Evolutionary conservation across 2,113 vertebrate genomes (phyloP).

Genomic region (Cepphus grylle): DNA sequence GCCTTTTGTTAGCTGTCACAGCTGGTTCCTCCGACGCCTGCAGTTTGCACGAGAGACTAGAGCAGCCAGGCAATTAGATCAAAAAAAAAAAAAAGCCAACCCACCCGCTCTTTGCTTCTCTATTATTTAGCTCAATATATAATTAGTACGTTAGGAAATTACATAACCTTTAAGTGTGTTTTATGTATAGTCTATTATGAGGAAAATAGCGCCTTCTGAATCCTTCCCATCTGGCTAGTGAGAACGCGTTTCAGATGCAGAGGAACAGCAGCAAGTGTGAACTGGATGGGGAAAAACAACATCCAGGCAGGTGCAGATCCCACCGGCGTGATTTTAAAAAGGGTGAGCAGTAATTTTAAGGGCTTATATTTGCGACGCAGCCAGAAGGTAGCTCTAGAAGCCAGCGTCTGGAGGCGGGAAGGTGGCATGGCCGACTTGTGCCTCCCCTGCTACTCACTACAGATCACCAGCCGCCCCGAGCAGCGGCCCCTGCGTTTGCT

Average conservation of each 20-base stretch:
- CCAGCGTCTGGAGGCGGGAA: neutral
- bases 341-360: neutral
- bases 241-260: neutral
- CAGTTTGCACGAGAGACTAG: neutral
- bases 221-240: neutral
- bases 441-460: accelerated
- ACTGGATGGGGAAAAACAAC: neutral
- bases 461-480: neutral
- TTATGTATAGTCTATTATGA: neutral
- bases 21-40: neutral
- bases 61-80: constrained; percentile 40
- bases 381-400: neutral
- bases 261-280: neutral
- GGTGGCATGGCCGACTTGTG: neutral
- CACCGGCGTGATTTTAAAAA: neutral
- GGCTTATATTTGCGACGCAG: neutral
- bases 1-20: constrained; percentile 6
- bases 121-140: constrained; percentile 49
- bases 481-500: neutral
- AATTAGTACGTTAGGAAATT: constrained; percentile 40
- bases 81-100: neutral
- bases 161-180: constrained; percentile 35
- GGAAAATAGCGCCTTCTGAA: neutral
- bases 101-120: neutral
- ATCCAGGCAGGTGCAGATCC: neutral